These are phyloP conservation scores for Agrochola circellaris DNA, from an alignment of 2,888 invertebrate species.

Conservation along the genomic window DNA sequence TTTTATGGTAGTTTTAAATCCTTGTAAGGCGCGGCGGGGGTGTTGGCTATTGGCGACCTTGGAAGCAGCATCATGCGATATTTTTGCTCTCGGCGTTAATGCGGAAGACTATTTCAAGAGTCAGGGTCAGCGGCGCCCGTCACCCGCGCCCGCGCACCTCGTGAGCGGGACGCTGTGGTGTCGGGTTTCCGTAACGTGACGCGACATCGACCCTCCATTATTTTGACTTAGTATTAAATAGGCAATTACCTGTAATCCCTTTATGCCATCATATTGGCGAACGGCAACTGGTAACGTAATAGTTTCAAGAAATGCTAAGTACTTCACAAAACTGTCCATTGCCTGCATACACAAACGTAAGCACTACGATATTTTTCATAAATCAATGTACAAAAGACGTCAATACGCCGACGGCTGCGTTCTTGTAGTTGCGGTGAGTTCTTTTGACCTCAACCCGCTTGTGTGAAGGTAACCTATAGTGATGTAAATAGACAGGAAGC, in stretches of 20 bases:
- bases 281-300: conserved; percentile 1
- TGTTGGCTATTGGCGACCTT: conserved; percentile 79
- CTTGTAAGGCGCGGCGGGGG: conserved; percentile 81
- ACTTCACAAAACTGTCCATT: conserved; percentile 36
- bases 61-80: conserved; percentile 88
- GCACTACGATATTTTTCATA: conserved; percentile 50
- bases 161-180: conserved; percentile 75
- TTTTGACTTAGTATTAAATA: conserved; percentile 9
- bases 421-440: conserved; percentile 73
- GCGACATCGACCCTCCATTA: conserved; percentile 71
- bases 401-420: conserved; percentile 52
- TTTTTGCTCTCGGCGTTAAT: conserved; percentile 88
- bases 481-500: conserved; percentile 89
- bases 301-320: conserved; percentile 19
- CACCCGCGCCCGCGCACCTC: conserved; percentile 81
- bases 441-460: conserved; percentile 87
- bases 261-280: neutral
- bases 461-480: conserved; percentile 87
- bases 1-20: conserved; percentile 76
- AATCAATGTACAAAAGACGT: conserved; percentile 63
- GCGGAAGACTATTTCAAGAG: conserved; percentile 91
- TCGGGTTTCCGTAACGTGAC: conserved; percentile 81
- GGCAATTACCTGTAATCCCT: neutral
- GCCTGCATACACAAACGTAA: conserved; percentile 43
- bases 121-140: conserved; percentile 87